phyloP scores from a whole-genome alignment of 2,888 invertebrate species.

The Aricia artaxerxes region DNA sequence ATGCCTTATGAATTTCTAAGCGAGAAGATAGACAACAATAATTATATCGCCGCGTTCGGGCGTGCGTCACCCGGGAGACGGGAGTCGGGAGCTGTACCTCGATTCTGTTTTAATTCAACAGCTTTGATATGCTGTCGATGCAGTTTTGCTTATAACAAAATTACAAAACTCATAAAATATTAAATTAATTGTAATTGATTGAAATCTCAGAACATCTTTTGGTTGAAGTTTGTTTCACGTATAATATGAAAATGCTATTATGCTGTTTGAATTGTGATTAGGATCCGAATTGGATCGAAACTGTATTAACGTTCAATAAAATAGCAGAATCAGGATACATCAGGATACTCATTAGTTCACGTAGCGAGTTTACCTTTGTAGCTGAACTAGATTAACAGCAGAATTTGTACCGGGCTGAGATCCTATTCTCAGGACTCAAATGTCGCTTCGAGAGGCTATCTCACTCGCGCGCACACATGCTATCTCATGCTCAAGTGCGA shows the following conservation, averaged over 20 bases:
- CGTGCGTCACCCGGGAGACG: conserved; percentile 17
- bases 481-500: background rate
- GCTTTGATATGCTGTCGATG: background rate
- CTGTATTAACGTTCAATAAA: background rate
- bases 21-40: conserved; percentile 10
- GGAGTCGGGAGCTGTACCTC: background rate
- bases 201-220: background rate
- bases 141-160: background rate
- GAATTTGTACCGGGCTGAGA: conserved; percentile 52
- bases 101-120: background rate
- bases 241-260: background rate
- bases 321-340: background rate
- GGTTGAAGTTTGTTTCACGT: background rate
- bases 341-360: conserved; percentile 39
- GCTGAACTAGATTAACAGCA: conserved; percentile 55
- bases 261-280: background rate
- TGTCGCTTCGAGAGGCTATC: background rate
- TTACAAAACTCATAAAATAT: background rate
- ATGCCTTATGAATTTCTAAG: conserved; percentile 21
- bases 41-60: conserved; percentile 22
- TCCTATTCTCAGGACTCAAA: background rate
- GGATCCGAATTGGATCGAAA: background rate
- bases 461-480: background rate
- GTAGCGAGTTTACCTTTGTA: conserved; percentile 38
- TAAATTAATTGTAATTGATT: background rate